Evolutionary conservation across 2,797 vertebrate species (phyloP).

Genomic region (Sebastes itinus): DNA sequence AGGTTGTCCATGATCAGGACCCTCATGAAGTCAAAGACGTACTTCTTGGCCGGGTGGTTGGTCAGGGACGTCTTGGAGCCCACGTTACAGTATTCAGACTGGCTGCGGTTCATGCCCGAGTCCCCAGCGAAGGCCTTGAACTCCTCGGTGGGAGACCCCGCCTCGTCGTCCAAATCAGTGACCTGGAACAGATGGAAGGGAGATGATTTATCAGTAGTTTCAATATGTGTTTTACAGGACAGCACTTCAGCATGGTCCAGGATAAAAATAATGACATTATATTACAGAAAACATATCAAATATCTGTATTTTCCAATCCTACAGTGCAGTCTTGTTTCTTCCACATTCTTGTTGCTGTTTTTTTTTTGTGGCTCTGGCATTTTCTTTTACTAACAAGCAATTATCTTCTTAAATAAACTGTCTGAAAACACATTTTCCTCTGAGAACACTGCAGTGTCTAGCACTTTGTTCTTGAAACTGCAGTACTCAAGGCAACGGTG

Average conservation of each 20-base stretch:
- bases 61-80: slow-evolving; percentile 96
- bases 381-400: not conserved
- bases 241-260: not conserved
- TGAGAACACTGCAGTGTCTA: not conserved
- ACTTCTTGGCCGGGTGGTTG: slow-evolving; percentile 98
- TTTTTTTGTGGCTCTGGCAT: not conserved
- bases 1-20: slow-evolving; percentile 98
- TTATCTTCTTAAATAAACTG: not conserved
- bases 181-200: slow-evolving; percentile 75
- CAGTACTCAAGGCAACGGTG: not conserved
- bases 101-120: slow-evolving; percentile 98
- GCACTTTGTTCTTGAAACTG: not conserved
- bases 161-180: slow-evolving; percentile 95
- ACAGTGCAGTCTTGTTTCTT: not conserved
- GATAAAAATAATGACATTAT: not conserved
- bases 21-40: slow-evolving; percentile 98
- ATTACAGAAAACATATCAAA: not conserved
- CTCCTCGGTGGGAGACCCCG: slow-evolving; percentile 95
- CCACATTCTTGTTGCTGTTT: not conserved
- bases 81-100: slow-evolving; percentile 98
- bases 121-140: slow-evolving; percentile 94
- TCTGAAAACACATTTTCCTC: not conserved
- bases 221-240: not conserved
- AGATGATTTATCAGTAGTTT: not conserved
- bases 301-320: not conserved